Percentiles rank a stretch among this genome's conserved stretches.
Evolutionary conservation across 2,797 vertebrate genomes (phyloP).

Genomic region (Diglossa cyanea): DNA sequence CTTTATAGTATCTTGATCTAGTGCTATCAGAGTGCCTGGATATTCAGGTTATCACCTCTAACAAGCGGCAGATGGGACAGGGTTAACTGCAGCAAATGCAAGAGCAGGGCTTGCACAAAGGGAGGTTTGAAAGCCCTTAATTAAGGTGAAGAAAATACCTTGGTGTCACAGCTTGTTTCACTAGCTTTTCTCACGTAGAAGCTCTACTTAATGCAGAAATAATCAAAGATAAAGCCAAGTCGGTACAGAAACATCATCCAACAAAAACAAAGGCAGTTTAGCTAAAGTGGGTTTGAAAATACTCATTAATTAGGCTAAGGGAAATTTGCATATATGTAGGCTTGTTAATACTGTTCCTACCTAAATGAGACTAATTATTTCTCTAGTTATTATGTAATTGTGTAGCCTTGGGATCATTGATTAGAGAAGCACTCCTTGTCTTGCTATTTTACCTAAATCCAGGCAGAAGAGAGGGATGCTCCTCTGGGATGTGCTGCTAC

Average conservation of each 20-base stretch:
- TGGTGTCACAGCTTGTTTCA: not conserved
- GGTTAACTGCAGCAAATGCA: not conserved
- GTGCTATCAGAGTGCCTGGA: not conserved
- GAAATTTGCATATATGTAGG: not conserved
- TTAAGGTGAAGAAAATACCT: not conserved
- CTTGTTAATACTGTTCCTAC: not conserved
- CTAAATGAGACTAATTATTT: not conserved
- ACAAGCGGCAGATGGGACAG: fast-evolving
- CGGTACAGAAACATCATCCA: not conserved
- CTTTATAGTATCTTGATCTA: fast-evolving
- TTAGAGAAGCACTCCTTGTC: not conserved
- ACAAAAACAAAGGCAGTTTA: not conserved
- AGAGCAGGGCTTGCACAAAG: not conserved
- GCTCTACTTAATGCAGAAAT: not conserved
- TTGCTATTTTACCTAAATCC: not conserved
- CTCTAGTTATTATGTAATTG: not conserved
- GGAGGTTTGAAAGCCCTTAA: not conserved
- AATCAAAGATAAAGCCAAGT: not conserved
- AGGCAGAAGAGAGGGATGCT: not conserved
- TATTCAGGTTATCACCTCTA: not conserved
- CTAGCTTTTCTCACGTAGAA: not conserved
- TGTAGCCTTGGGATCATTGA: slow-evolving; percentile 2
- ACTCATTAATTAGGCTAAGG: not conserved
- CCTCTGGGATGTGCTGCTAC: not conserved
- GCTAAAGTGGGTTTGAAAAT: not conserved